A percentile compares a stretch with the other conserved stretches of the same genome.
Evolutionary conservation across 2,888 invertebrate genomes (phyloP).

Genomic region (Meiosimyza platycephala): DNA sequence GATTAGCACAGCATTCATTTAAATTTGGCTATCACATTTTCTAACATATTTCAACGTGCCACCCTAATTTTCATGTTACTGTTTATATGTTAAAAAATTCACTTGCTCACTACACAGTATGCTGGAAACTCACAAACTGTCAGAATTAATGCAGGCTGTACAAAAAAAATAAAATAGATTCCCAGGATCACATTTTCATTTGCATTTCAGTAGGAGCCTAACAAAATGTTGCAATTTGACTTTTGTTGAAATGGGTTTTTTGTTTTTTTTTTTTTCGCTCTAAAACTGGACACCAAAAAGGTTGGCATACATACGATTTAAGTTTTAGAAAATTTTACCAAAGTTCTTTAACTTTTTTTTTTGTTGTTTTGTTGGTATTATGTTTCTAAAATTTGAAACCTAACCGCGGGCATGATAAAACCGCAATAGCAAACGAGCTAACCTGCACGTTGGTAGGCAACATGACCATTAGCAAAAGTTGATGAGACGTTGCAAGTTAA

Average conservation of each 20-base stretch:
- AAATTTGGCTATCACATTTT: no score
- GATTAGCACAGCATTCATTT: no score
- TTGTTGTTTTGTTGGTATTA: no score
- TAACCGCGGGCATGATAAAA: conserved; percentile 12
- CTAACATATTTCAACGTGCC: no score
- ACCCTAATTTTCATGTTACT: background rate
- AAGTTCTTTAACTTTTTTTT: no score
- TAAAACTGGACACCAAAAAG: background rate
- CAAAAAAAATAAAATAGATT: background rate
- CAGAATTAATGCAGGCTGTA: conserved; percentile 20
- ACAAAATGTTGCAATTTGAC: conserved; percentile 20
- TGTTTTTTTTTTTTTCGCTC: no score
- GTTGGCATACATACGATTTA: background rate
- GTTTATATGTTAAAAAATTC: conserved; percentile 4
- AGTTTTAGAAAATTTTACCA: background rate
- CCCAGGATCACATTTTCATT: conserved; percentile 5
- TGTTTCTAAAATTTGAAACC: background rate
- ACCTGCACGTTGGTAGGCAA: background rate
- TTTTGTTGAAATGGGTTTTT: background rate
- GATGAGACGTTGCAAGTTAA: background rate
- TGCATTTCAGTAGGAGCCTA: conserved; percentile 10
- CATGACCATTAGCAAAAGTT: background rate
- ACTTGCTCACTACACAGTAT: conserved; percentile 16
- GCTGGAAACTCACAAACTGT: background rate
- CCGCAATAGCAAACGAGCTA: conserved; percentile 1